Conservation (phyloP, 2,113 vertebrate species). For the Phalacrocorax aristotelis region DNA sequence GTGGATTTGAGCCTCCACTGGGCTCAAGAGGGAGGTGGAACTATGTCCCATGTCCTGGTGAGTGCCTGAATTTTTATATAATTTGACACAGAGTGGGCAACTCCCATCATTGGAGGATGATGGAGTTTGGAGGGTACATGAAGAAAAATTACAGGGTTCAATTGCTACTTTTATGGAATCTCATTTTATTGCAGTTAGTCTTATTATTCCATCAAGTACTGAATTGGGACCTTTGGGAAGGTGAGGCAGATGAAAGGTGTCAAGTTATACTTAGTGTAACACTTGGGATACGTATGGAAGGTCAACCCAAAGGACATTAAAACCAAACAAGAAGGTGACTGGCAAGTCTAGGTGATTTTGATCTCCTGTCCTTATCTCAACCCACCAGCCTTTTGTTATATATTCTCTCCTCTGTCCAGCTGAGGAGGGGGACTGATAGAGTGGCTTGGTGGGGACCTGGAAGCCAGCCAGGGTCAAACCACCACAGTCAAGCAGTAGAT, state of each 20-base stretch:
- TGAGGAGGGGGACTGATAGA: neutral
- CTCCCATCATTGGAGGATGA: neutral
- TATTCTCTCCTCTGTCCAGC: neutral
- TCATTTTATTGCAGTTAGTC: neutral
- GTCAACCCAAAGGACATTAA: neutral
- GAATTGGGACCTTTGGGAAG: neutral
- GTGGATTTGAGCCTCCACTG: neutral
- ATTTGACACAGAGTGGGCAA: neutral
- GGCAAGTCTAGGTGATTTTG: neutral
- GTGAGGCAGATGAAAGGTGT: neutral
- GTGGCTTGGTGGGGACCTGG: neutral
- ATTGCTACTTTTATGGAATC: neutral
- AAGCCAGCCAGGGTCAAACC: neutral
- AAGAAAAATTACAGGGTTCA: neutral
- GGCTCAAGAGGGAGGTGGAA: neutral
- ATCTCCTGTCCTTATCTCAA: neutral
- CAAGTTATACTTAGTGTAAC: neutral
- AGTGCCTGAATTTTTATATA: neutral
- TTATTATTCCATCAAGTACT: neutral
- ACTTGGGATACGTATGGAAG: neutral
- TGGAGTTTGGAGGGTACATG: neutral
- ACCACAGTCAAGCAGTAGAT: neutral
- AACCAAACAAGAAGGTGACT: neutral
- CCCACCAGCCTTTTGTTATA: rapidly evolving
- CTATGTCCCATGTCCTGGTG: neutral